These are phyloP conservation scores for Chalcosyrphus nemorum DNA, from an alignment of 2,888 invertebrate genomes.

Conservation along the genomic window DNA sequence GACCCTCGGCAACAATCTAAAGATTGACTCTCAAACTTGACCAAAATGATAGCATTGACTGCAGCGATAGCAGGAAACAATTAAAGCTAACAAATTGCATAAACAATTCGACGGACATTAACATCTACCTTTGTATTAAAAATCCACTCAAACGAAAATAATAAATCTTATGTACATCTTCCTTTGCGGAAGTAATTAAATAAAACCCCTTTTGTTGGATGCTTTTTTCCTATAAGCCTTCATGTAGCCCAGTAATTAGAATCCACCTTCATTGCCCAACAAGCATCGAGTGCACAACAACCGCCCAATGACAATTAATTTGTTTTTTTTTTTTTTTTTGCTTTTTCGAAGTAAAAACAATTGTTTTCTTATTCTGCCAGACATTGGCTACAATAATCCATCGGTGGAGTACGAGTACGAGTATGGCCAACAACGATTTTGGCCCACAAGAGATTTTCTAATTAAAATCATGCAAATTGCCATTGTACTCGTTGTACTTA, in stretches of 20 bases:
- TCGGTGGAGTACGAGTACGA: too few species aligned
- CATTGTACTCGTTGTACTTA: slow-evolving; percentile 13
- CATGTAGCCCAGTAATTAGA: neutral
- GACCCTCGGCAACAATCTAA: too few species aligned
- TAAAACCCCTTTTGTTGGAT: neutral
- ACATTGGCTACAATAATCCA: neutral
- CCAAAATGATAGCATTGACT: too few species aligned
- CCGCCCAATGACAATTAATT: slow-evolving; percentile 23
- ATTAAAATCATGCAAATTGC: slow-evolving; percentile 54
- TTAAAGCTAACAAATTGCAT: too few species aligned
- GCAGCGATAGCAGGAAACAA: too few species aligned
- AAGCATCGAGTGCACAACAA: slow-evolving; percentile 30
- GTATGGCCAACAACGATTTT: slow-evolving; percentile 9
- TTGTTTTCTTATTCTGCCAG: neutral
- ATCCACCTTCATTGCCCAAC: slow-evolving; percentile 33
- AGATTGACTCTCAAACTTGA: too few species aligned
- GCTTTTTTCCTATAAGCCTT: neutral
- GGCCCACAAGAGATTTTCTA: slow-evolving; percentile 44
- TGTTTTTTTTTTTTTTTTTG: neutral
- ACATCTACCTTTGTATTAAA: too few species aligned
- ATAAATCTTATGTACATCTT: neutral
- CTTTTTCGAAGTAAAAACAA: neutral
- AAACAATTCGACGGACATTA: too few species aligned
- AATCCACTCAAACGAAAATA: too few species aligned
- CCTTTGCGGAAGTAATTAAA: slow-evolving; percentile 25